Conservation (phyloP, 2,797 vertebrate genomes). For the Thunnus albacares region DNA sequence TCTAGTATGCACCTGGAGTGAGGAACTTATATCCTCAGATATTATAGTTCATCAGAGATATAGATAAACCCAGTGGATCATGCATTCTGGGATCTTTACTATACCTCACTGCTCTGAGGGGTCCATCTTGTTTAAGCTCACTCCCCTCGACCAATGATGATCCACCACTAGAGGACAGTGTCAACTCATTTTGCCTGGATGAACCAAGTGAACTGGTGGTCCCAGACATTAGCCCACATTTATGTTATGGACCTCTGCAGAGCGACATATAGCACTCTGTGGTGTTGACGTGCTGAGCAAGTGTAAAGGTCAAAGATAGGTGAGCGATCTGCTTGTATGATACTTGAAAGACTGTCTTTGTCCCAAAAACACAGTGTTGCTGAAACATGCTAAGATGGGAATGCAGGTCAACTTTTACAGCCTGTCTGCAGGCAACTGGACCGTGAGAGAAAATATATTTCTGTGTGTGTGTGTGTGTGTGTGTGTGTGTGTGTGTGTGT, state of each 20-base stretch:
- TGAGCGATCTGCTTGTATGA: slow-evolving; percentile 13
- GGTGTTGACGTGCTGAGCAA: slow-evolving; percentile 31
- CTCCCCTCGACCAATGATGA: neutral
- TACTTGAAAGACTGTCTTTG: neutral
- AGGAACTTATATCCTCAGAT: no score
- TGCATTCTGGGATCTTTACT: no score
- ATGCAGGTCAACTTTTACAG: slow-evolving; percentile 6
- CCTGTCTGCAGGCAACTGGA: neutral
- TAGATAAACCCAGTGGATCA: no score
- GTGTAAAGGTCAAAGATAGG: slow-evolving; percentile 50
- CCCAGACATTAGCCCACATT: neutral
- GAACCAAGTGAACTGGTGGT: neutral
- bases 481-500: no score
- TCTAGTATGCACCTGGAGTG: no score
- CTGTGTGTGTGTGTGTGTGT: no score
- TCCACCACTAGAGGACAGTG: slow-evolving; percentile 75
- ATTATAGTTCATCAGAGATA: no score
- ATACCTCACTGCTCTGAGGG: no score
- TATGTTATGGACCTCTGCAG: neutral
- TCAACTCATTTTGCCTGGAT: slow-evolving; percentile 32
- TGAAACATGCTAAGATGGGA: slow-evolving; percentile 18
- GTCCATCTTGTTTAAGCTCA: no score
- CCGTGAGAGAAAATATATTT: neutral
- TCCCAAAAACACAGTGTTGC: slow-evolving; percentile 1
- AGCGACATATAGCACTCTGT: slow-evolving; percentile 8